Conservation (phyloP, 2,113 vertebrate species). For the Cygnus atratus region DNA sequence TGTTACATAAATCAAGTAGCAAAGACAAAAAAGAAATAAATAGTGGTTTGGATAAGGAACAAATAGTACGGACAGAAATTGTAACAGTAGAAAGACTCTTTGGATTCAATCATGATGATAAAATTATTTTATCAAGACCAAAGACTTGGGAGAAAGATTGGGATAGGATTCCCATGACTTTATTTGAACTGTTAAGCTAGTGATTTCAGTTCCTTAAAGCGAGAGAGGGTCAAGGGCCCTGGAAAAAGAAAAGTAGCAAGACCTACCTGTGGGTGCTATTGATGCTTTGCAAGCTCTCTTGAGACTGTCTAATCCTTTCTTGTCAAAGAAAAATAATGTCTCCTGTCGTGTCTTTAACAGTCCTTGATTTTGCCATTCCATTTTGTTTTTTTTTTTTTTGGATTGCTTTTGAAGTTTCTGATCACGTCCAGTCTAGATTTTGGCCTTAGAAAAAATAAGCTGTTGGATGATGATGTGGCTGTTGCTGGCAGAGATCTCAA, state of each 20-base stretch:
- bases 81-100: not conserved
- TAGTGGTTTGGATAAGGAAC: not conserved
- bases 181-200: not conserved
- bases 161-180: accelerated
- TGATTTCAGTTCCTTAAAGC: not conserved
- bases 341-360: not conserved
- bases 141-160: not conserved
- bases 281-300: not conserved
- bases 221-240: not conserved
- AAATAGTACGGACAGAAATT: not conserved
- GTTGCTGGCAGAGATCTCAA: not conserved
- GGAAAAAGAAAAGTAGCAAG: not conserved
- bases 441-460: not conserved
- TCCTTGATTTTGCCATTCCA: not conserved
- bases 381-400: not conserved
- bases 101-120: not conserved
- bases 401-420: not conserved
- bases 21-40: not conserved
- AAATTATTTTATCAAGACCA: not conserved
- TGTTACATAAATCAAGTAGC: not conserved
- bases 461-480: not conserved
- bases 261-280: not conserved
- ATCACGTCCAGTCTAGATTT: not conserved
- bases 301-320: not conserved
- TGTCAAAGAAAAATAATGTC: not conserved